A percentile compares a stretch with the other conserved stretches of the same genome.
Evolutionary conservation across 2,888 invertebrate species (phyloP).

Genomic region (Bursaphelenchus okinawaensis): DNA sequence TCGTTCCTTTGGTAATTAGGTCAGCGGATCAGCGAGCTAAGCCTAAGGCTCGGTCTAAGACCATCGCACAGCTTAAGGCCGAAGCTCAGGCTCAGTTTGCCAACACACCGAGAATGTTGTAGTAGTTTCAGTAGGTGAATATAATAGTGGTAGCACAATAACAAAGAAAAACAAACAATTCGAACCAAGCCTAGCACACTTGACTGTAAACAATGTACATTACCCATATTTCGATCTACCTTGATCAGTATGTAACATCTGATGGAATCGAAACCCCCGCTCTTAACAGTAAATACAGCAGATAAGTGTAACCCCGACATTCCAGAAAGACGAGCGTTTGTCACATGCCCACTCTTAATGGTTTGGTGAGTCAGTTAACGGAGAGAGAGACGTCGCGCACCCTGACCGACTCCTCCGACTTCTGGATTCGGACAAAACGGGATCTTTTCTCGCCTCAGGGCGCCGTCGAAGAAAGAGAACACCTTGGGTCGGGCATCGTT

Average conservation of each 20-base stretch:
- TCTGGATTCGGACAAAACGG: not conserved
- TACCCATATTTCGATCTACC: no score
- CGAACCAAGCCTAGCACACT: no score
- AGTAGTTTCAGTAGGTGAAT: no score
- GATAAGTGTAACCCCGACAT: no score
- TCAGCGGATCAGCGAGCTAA: not conserved
- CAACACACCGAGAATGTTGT: no score
- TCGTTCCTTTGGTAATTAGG: not conserved
- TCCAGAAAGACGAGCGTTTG: not conserved
- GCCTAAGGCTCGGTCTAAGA: conserved; percentile 13
- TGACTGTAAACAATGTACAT: no score
- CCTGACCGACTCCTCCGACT: no score
- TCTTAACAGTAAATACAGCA: no score
- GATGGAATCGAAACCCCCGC: no score
- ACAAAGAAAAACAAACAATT: no score
- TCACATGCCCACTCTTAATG: not conserved
- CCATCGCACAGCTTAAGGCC: not conserved
- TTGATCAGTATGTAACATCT: no score
- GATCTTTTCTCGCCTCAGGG: not conserved
- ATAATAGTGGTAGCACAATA: no score
- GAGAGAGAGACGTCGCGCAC: not conserved
- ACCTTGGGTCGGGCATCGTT: not conserved
- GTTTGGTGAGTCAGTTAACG: not conserved
- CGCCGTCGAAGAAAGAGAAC: not conserved
- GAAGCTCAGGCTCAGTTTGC: not conserved